phyloP scores from a whole-genome alignment of 2,113 vertebrate species.

The Meleagris gallopavo region DNA sequence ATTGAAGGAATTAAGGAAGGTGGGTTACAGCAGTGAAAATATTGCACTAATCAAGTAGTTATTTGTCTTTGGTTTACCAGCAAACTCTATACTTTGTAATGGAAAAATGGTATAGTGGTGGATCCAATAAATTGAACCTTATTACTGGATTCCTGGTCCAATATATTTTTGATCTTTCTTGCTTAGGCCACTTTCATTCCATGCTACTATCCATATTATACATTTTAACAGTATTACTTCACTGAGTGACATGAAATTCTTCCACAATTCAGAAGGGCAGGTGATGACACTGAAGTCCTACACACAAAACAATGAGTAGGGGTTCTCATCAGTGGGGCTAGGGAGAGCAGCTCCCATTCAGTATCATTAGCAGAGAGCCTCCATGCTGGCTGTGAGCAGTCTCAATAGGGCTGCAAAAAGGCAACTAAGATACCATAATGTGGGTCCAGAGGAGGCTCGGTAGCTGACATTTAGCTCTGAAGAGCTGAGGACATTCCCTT shows the following conservation, averaged over 20 bases:
- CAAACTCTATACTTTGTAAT: not conserved
- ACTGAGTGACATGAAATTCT: not conserved
- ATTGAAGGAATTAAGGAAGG: not conserved
- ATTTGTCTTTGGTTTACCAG: not conserved
- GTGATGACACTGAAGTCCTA: not conserved
- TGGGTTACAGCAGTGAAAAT: not conserved
- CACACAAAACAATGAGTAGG: not conserved
- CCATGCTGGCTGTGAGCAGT: not conserved
- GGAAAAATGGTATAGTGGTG: not conserved
- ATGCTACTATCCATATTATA: not conserved
- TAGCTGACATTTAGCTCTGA: not conserved
- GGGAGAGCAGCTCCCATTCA: not conserved
- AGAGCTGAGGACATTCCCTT: not conserved
- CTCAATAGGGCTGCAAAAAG: not conserved
- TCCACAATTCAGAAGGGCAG: not conserved
- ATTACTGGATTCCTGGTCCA: not conserved
- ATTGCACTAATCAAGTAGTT: not conserved
- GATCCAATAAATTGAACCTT: not conserved
- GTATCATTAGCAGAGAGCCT: not conserved
- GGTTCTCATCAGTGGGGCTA: accelerated
- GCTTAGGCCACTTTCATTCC: not conserved
- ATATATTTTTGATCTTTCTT: not conserved
- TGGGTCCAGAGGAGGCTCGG: not conserved
- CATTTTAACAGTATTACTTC: not conserved
- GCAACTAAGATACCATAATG: not conserved